Conservation (phyloP, 2,113 vertebrate genomes). For the Odontesthes bonariensis region DNA sequence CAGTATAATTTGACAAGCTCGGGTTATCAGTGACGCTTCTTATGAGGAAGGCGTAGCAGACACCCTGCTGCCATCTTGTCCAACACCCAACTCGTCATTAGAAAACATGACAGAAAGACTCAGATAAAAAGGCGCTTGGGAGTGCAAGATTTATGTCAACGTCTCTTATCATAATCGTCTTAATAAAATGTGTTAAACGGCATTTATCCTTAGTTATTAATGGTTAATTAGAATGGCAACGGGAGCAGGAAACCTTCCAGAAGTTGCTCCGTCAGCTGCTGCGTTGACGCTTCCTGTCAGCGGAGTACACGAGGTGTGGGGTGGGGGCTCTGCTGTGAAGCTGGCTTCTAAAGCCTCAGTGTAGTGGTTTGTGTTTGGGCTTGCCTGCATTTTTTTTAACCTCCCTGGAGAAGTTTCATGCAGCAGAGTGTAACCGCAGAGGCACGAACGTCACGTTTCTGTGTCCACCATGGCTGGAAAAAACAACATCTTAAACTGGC, state of each 20-base stretch:
- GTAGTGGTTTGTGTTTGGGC: slow-evolving; percentile 3
- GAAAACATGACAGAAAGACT: slow-evolving; percentile 27
- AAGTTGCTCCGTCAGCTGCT: not conserved
- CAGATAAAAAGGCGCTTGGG: not conserved
- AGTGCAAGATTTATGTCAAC: not conserved
- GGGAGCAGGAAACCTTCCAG: too few species aligned
- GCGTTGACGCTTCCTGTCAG: not conserved
- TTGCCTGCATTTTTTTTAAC: slow-evolving; percentile 22
- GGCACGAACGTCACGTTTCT: not conserved
- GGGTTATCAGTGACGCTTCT: slow-evolving; percentile 43
- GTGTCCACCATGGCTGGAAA: not conserved
- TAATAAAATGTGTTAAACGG: too few species aligned
- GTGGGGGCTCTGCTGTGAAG: slow-evolving; percentile 15
- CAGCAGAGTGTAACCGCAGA: not conserved
- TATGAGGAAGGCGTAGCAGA: slow-evolving; percentile 61
- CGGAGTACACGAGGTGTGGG: slow-evolving; percentile 1
- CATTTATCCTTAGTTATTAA: not conserved
- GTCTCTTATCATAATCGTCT: not conserved
- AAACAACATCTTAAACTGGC: not conserved
- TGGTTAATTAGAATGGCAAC: not conserved
- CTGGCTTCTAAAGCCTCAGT: not conserved
- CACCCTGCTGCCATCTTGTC: slow-evolving; percentile 57
- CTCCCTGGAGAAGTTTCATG: not conserved
- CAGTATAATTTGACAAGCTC: slow-evolving; percentile 72
- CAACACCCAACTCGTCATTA: slow-evolving; percentile 74